These are phyloP conservation scores for Papilio aristodemus DNA, from an alignment of 1,140 invertebrate species.

Conservation along the genomic window DNA sequence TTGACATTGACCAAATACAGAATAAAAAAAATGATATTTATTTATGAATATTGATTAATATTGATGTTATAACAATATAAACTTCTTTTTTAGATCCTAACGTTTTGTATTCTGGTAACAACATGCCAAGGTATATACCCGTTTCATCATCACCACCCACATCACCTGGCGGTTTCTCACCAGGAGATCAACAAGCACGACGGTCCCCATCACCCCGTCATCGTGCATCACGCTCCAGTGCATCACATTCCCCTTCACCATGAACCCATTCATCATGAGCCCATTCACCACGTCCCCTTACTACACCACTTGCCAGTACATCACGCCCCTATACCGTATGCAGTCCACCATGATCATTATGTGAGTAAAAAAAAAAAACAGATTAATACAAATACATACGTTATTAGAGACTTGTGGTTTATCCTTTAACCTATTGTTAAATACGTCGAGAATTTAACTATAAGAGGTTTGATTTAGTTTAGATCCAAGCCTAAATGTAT, in stretches of 20 bases:
- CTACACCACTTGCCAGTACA: conserved; percentile 38
- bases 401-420: too few relatives aligned
- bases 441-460: too few relatives aligned
- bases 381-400: background rate
- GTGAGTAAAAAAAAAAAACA: conserved; percentile 52
- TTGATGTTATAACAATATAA: background rate
- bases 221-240: conserved; percentile 48
- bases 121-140: conserved; percentile 64
- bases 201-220: conserved; percentile 54
- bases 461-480: too few relatives aligned
- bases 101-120: conserved; percentile 51
- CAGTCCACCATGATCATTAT: conserved; percentile 67
- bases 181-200: conserved; percentile 64
- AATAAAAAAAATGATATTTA: too few relatives aligned
- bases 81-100: conserved; percentile 51
- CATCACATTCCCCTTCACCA: conserved; percentile 54
- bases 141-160: conserved; percentile 63
- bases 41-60: too few relatives aligned
- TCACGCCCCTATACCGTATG: conserved; percentile 49
- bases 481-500: too few relatives aligned
- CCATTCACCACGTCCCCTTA: conserved; percentile 48
- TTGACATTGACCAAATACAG: too few relatives aligned
- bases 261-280: conserved; percentile 46
- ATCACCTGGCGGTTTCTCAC: conserved; percentile 67
- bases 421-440: too few relatives aligned